Evolutionary conservation across 2,113 vertebrate species (phyloP), one percentile per base, ranked within the genome.

Genomic region (Lontra canadensis): DNA sequence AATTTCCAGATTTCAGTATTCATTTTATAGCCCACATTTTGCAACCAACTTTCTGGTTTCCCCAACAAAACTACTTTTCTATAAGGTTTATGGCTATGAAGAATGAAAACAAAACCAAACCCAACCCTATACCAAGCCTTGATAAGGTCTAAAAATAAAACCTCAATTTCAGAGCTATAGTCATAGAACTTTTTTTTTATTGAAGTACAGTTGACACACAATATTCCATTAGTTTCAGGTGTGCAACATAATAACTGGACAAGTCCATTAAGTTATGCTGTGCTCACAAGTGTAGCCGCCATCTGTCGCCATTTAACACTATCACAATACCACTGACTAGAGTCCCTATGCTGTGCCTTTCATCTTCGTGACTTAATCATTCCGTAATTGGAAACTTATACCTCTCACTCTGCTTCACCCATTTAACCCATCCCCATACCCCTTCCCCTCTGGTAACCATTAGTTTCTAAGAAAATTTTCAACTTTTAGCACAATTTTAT

Each of bases 101-200:
- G 92, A 95, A 78, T 71, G 52, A 29, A n/a, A 20, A 65, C 13
- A 18, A 49, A 44, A 67, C 12, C 25, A 59, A 71, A 44, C 39
- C 6, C 31, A 65, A 67, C 6, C 8, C 10, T 69, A 81, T 59
- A 71, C 0, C 39, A 84, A 91, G 20, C 17, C 59, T 61, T 76
- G n/a, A 21, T 52, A 44, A 83, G 18, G 17, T 55, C 71, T 93
- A 81, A 96, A 93, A 93, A 87, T 67, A 87, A 86, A 94, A 92
- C 13, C 11, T 74, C 26, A 96, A 47, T 55, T 82, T 93, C 67
- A 92, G 42, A 90, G 71, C 31, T 91, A 47, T n/a, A 90, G 26
- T 71, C 83, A 97, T 20, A 91, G 13, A 71, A 59, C 21, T 88
- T 92, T 81, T 49, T 81, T 44, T 76, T 76, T 67, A 74, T 44